phyloP scores from a whole-genome alignment of 1,140 invertebrate genomes.

The Oppia nitens region DNA sequence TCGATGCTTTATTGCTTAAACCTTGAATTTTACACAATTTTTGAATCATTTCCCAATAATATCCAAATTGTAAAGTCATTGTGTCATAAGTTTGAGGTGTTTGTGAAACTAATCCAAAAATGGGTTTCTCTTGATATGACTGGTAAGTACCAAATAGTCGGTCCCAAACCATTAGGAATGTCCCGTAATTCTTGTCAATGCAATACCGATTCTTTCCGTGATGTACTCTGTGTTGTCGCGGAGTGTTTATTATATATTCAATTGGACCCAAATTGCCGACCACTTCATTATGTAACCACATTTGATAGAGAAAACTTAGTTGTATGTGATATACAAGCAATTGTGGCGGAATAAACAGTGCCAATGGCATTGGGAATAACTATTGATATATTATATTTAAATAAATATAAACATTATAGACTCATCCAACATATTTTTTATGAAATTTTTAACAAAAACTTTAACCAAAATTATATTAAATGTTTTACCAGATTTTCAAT shows the following conservation, averaged over 20 bases:
- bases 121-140: constrained; percentile 41
- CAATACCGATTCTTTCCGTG: constrained; percentile 55
- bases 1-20: constrained; percentile 10
- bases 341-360: constrained; percentile 58
- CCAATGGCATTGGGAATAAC: constrained; percentile 68
- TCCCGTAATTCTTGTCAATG: constrained; percentile 44
- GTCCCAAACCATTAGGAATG: constrained; percentile 43
- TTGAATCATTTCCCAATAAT: constrained; percentile 11
- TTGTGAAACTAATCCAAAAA: constrained; percentile 66
- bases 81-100: constrained; percentile 62
- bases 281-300: constrained; percentile 75
- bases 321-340: constrained; percentile 64
- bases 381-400: constrained; percentile 33
- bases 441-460: too few species aligned
- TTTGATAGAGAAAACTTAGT: constrained; percentile 72
- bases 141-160: constrained; percentile 37
- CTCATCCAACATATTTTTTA: neutral
- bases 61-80: constrained; percentile 31
- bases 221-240: constrained; percentile 71
- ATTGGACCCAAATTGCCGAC: constrained; percentile 56
- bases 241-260: constrained; percentile 69
- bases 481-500: too few species aligned
- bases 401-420: neutral
- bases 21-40: constrained; percentile 10
- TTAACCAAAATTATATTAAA: too few species aligned